phyloP scores from a whole-genome alignment of 2,113 vertebrate species.

The Ammospiza caudacuta region DNA sequence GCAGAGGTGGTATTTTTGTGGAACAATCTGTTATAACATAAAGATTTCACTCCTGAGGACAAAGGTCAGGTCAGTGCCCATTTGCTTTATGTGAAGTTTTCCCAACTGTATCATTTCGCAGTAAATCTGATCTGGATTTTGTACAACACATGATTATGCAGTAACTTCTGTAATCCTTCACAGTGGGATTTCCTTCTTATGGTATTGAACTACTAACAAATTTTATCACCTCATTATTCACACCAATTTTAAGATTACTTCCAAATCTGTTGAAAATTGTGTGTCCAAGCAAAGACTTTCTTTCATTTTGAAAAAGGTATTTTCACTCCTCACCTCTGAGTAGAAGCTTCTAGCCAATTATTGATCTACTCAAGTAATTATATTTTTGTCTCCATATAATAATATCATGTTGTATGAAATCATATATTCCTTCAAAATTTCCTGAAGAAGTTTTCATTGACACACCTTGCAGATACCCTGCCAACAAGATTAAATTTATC shows the following conservation, averaged over 20 bases:
- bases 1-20: background rate
- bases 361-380: background rate
- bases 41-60: background rate
- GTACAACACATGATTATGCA: background rate
- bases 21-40: background rate
- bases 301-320: background rate
- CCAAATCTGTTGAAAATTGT: background rate
- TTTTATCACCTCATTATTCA: background rate
- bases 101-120: background rate
- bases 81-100: background rate
- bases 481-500: background rate
- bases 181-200: background rate
- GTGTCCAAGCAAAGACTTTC: background rate
- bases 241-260: background rate
- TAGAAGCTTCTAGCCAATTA: background rate
- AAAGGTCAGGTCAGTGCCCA: background rate
- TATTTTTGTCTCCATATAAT: background rate
- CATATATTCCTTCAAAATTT: background rate
- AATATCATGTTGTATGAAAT: background rate
- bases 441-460: background rate
- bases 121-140: background rate
- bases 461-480: background rate
- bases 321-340: background rate
- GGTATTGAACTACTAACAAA: background rate
- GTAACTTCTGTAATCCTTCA: background rate